phyloP scores from a whole-genome alignment of 2,113 vertebrate species.

The Cottus gobio region DNA sequence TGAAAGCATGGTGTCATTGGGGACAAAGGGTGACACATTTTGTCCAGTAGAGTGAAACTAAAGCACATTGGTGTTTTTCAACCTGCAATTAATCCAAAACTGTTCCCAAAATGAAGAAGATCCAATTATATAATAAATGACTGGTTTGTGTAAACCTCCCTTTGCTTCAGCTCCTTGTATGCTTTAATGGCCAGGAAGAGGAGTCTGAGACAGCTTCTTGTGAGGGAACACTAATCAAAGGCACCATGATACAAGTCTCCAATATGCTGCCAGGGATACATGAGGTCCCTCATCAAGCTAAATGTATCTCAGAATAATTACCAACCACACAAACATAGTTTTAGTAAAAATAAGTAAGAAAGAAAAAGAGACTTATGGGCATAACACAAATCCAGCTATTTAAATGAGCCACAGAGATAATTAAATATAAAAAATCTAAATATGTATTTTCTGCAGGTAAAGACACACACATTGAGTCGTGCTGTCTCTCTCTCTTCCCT shows the following conservation, averaged over 20 bases:
- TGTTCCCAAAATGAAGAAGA: not conserved
- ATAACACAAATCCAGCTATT: not conserved
- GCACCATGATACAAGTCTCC: not conserved
- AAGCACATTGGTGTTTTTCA: slow-evolving; percentile 22
- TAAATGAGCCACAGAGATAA: not conserved
- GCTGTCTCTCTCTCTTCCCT: not conserved
- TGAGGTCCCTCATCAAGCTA: not conserved
- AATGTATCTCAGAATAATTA: not conserved
- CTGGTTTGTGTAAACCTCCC: not conserved
- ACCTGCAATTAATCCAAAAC: not conserved
- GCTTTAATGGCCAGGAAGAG: slow-evolving; percentile 23
- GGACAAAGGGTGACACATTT: slow-evolving; percentile 11
- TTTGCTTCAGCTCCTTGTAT: slow-evolving; percentile 14
- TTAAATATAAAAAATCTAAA: not conserved
- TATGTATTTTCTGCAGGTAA: not conserved
- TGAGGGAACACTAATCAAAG: slow-evolving; percentile 25
- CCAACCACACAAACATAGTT: not conserved
- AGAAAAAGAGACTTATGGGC: not conserved
- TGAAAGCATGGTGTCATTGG: slow-evolving; percentile 26
- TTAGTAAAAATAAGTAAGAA: not conserved
- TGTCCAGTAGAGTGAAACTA: not conserved
- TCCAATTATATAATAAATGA: not conserved
- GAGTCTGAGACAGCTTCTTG: slow-evolving; percentile 10
- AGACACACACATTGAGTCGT: not conserved
- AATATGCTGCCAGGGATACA: slow-evolving; percentile 19